Base-by-base conservation (phyloP, 2,888 invertebrate species). In the Poecilus cupreus region DNA sequence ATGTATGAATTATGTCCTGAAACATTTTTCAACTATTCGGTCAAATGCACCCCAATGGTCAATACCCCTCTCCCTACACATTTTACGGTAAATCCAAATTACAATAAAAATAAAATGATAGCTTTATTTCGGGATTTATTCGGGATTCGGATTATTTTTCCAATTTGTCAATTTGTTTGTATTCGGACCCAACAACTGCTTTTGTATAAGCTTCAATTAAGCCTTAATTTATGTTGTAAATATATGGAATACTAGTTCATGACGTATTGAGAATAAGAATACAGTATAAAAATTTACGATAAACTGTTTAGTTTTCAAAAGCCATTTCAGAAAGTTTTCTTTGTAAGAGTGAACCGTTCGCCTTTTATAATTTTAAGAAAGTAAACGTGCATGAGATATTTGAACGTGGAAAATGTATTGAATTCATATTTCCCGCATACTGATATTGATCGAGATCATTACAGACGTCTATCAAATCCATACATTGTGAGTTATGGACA, bases 71-170 rank as follows among this genome's bases (percentile, higher is more conserved):
- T 3, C 13, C 13, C n/a, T n/a, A n/a, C n/a, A n/a, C 46, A 46
- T 46, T 46, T 46, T 46, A 46, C 46, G 46, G 46, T 49, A 49
- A n/a, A n/a, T n/a, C n/a, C n/a, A n/a, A n/a, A n/a, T n/a, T n/a
- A n/a, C n/a, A n/a, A n/a, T n/a, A n/a, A n/a, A n/a, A n/a, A n/a
- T n/a, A n/a, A n/a, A n/a, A n/a, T n/a, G n/a, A n/a, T n/a, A n/a
- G n/a, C n/a, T n/a, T n/a, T n/a, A n/a, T n/a, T n/a, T n/a, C n/a
- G n/a, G n/a, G n/a, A n/a, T n/a, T n/a, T n/a, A n/a, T n/a, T n/a
- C n/a, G n/a, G n/a, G n/a, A n/a, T n/a, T n/a, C n/a, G n/a, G n/a
- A n/a, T n/a, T n/a, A n/a, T n/a, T n/a, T n/a, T n/a, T n/a, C n/a
- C n/a, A n/a, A n/a, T n/a, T n/a, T n/a, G n/a, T n/a, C n/a, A n/a